Evolutionary conservation across 1,140 invertebrate species (phyloP).

Genomic region (Mesaphorura yosii): DNA sequence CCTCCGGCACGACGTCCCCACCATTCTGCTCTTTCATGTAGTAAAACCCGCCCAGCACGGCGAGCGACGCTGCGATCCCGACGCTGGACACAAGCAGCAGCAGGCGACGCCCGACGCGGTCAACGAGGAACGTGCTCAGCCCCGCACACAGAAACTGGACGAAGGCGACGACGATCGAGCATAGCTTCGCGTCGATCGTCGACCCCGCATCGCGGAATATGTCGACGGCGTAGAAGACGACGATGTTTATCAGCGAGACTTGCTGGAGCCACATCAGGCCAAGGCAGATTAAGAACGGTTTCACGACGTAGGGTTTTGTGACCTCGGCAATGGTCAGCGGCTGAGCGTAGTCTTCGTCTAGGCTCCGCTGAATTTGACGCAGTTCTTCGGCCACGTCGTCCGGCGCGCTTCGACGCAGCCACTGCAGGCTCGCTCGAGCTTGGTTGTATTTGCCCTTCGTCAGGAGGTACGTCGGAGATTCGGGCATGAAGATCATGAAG

Average conservation of each 20-base stretch:
- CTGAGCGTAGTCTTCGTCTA: neutral
- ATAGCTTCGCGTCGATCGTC: conserved; percentile 40
- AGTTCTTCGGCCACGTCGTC: conserved; percentile 14
- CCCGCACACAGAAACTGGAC: conserved; percentile 53
- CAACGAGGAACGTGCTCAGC: conserved; percentile 41
- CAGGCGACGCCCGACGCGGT: conserved; percentile 44
- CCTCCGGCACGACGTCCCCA: neutral
- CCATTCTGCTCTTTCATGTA: conserved; percentile 22
- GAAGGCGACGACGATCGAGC: conserved; percentile 51
- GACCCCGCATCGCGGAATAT: conserved; percentile 58
- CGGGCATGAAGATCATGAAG: conserved; percentile 35
- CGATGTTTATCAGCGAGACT: conserved; percentile 57
- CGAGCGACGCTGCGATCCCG: conserved; percentile 30
- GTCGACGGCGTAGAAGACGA: conserved; percentile 64
- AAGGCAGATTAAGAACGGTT: conserved; percentile 51
- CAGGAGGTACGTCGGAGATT: conserved; percentile 36
- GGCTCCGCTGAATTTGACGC: too few species aligned
- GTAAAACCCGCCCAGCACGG: conserved; percentile 29
- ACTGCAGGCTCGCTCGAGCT: conserved; percentile 32
- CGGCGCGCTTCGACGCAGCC: conserved; percentile 12
- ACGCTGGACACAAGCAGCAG: conserved; percentile 41
- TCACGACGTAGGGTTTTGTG: conserved; percentile 1
- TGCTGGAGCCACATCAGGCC: conserved; percentile 67
- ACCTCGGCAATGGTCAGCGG: neutral
- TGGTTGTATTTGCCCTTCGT: conserved; percentile 32